A percentile compares a stretch with the other conserved stretches of the same genome.
These are phyloP conservation scores for Numenius arquata DNA, from an alignment of 2,113 vertebrate species.

Conservation along the genomic window DNA sequence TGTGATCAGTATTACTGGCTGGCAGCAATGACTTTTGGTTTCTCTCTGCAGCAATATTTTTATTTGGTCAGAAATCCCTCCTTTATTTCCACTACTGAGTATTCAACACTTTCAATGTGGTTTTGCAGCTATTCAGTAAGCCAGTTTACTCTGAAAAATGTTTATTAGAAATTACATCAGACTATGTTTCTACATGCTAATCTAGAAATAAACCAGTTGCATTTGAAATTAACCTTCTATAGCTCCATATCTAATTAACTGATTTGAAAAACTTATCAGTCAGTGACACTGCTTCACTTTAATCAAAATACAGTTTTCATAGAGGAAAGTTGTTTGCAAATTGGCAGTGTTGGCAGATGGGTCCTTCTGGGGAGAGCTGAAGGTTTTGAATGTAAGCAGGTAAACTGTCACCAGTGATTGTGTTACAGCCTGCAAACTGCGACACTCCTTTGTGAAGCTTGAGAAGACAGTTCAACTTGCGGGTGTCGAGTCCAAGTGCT, in stretches of 20 bases:
- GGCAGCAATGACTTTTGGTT: background rate
- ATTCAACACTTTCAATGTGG: background rate
- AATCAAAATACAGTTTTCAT: background rate
- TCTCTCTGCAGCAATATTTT: background rate
- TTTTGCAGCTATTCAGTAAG: background rate
- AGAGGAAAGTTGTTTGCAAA: background rate
- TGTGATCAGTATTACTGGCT: background rate
- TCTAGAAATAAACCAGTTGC: background rate
- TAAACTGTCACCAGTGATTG: background rate
- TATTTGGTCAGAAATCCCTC: background rate
- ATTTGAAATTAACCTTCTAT: background rate
- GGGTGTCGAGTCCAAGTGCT: background rate
- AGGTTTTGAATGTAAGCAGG: fast-evolving
- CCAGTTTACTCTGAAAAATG: background rate
- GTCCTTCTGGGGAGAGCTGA: background rate
- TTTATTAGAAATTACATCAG: background rate
- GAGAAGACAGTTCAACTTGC: background rate
- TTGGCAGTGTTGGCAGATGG: background rate
- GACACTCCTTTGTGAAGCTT: conserved; percentile 29
- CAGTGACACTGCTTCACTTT: background rate
- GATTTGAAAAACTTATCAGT: background rate
- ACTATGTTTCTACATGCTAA: background rate
- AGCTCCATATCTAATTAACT: background rate
- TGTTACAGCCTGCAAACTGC: conserved; percentile 59
- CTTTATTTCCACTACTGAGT: background rate